Conservation (phyloP, 2,113 vertebrate species). For the Clarias batrachus region DNA sequence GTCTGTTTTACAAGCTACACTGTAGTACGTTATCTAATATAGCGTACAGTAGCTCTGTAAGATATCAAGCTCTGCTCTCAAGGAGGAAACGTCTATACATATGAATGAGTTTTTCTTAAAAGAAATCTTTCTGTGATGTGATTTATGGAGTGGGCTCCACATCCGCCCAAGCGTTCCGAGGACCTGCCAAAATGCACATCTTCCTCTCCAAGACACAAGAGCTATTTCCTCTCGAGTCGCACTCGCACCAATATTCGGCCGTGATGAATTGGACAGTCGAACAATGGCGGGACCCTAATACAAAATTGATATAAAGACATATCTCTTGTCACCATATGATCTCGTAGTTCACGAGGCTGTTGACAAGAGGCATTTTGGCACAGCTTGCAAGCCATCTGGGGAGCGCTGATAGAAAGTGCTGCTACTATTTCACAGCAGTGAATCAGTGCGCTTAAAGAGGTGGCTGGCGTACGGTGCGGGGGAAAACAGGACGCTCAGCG, state of each 20-base stretch:
- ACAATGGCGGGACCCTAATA: conserved; percentile 53
- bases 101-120: conserved; percentile 14
- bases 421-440: conserved; percentile 46
- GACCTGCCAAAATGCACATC: conserved; percentile 39
- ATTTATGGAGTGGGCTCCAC: conserved; percentile 23
- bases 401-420: conserved; percentile 47
- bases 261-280: conserved; percentile 60
- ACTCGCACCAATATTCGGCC: conserved; percentile 56
- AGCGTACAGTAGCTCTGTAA: neutral
- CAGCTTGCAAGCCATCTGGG: conserved; percentile 54
- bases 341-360: conserved; percentile 58
- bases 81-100: conserved; percentile 7
- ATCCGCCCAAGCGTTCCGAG: conserved; percentile 6
- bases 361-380: conserved; percentile 60
- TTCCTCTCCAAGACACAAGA: conserved; percentile 51
- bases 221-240: conserved; percentile 46
- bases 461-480: conserved; percentile 51
- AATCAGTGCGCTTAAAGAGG: conserved; percentile 53
- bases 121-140: conserved; percentile 9
- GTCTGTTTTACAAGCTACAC: neutral
- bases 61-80: neutral
- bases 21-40: neutral
- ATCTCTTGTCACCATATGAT: conserved; percentile 49
- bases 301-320: conserved; percentile 45
- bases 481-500: neutral